Evolutionary conservation across 2,113 vertebrate genomes (phyloP).

Genomic region (Athene cunicularia): DNA sequence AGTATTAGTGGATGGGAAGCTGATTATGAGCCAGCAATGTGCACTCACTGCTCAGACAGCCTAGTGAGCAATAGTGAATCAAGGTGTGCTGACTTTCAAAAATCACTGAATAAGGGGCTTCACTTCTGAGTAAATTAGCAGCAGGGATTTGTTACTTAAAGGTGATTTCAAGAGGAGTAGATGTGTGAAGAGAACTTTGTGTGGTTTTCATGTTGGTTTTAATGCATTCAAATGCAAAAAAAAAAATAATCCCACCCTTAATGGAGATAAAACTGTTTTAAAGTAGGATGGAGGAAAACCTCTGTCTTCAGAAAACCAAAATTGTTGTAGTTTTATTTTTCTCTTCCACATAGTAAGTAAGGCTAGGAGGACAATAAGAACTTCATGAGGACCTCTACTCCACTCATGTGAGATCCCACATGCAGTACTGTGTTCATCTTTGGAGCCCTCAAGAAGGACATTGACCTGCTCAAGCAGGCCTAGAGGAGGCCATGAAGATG

Average conservation of each 20-base stretch:
- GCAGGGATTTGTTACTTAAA: background rate
- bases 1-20: too few species aligned
- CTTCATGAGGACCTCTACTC: too few species aligned
- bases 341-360: background rate
- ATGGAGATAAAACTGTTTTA: background rate
- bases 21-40: too few species aligned
- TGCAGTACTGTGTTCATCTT: too few species aligned
- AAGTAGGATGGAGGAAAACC: background rate
- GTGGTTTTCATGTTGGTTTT: background rate
- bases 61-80: accelerated
- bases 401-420: too few species aligned
- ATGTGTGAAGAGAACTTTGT: background rate
- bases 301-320: background rate
- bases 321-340: background rate
- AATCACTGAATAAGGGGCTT: background rate
- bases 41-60: too few species aligned
- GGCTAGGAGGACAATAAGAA: background rate
- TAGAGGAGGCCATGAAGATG: too few species aligned
- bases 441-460: too few species aligned
- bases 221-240: background rate
- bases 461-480: too few species aligned
- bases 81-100: background rate
- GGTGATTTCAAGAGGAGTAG: background rate
- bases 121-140: background rate
- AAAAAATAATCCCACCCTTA: accelerated